Conservation (phyloP, 2,113 vertebrate genomes). For the Crypturellus undulatus region DNA sequence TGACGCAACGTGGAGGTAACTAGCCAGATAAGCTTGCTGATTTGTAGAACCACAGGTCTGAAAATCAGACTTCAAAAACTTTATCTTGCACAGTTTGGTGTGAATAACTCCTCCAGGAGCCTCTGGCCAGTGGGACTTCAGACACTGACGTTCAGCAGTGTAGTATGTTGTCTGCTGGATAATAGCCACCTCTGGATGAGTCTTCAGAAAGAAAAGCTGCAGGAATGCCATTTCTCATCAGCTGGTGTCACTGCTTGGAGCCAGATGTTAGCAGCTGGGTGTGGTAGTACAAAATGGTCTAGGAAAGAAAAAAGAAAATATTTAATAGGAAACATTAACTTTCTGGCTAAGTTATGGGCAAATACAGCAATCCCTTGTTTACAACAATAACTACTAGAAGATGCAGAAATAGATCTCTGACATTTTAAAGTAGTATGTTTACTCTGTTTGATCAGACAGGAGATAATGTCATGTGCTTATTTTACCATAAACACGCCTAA, state of each 20-base stretch:
- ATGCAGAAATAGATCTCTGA: slow-evolving; percentile 71
- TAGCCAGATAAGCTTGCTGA: background rate
- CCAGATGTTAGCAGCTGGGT: slow-evolving; percentile 75
- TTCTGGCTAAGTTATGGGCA: slow-evolving; percentile 55
- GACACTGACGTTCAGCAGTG: slow-evolving; percentile 36
- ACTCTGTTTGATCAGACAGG: slow-evolving; percentile 62
- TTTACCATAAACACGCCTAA: slow-evolving; percentile 62
- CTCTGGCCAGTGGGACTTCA: background rate
- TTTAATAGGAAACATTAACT: slow-evolving; percentile 72
- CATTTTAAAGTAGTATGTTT: slow-evolving; percentile 53
- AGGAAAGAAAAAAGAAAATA: slow-evolving; percentile 77
- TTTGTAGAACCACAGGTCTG: background rate
- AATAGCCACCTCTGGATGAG: slow-evolving; percentile 67
- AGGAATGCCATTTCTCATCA: slow-evolving; percentile 77
- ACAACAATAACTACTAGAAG: slow-evolving; percentile 69
- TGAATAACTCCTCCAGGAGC: background rate
- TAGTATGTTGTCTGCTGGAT: slow-evolving; percentile 60
- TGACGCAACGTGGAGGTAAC: slow-evolving; percentile 54
- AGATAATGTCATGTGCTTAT: slow-evolving; percentile 69
- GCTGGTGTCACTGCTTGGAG: slow-evolving; percentile 78
- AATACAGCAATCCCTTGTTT: slow-evolving; percentile 72
- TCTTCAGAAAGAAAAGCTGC: slow-evolving; percentile 63
- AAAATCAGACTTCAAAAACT: background rate
- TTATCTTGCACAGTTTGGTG: background rate
- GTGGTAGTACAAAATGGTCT: slow-evolving; percentile 76